These are phyloP conservation scores for Diaperis boleti DNA, from an alignment of 2,888 invertebrate species.

Conservation along the genomic window DNA sequence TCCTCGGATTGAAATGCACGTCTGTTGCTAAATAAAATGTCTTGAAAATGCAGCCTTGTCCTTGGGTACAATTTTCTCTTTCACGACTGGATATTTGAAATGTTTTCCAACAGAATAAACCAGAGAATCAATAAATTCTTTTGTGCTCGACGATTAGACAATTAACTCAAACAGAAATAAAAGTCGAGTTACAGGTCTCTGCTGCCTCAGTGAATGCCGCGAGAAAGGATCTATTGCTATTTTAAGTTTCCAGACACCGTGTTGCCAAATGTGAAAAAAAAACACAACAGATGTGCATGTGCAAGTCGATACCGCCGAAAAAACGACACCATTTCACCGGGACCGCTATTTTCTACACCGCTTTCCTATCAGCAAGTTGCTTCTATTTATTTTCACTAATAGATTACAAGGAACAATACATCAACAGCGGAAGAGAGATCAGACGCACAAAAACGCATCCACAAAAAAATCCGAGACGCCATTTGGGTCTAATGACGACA, in stretches of 20 bases:
- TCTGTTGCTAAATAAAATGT: constrained; percentile 30
- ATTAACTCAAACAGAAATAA: constrained; percentile 41
- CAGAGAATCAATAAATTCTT: constrained; percentile 41
- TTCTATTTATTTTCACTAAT: constrained; percentile 32
- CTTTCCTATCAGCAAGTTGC: constrained; percentile 39
- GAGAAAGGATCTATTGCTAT: constrained; percentile 55
- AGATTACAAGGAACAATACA: constrained; percentile 29
- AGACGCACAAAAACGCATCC: no score
- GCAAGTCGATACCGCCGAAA: constrained; percentile 38
- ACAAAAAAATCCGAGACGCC: neutral
- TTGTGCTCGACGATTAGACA: constrained; percentile 38
- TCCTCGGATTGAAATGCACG: constrained; percentile 23
- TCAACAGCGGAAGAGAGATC: constrained; percentile 12
- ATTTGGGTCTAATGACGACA: neutral
- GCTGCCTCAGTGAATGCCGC: constrained; percentile 20
- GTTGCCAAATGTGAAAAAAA: constrained; percentile 56
- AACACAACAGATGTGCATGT: constrained; percentile 51
- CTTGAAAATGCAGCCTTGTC: constrained; percentile 40
- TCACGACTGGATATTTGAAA: constrained; percentile 38
- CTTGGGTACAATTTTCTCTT: constrained; percentile 39
- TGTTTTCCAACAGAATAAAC: constrained; percentile 37
- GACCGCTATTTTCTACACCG: constrained; percentile 34
- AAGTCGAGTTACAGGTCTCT: constrained; percentile 34
- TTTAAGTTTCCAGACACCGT: constrained; percentile 58
- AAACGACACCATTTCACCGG: constrained; percentile 24